Evolutionary conservation across 2,888 invertebrate genomes (phyloP), one percentile per base, ranked within the genome.

Genomic region (Amorpha juglandis): DNA sequence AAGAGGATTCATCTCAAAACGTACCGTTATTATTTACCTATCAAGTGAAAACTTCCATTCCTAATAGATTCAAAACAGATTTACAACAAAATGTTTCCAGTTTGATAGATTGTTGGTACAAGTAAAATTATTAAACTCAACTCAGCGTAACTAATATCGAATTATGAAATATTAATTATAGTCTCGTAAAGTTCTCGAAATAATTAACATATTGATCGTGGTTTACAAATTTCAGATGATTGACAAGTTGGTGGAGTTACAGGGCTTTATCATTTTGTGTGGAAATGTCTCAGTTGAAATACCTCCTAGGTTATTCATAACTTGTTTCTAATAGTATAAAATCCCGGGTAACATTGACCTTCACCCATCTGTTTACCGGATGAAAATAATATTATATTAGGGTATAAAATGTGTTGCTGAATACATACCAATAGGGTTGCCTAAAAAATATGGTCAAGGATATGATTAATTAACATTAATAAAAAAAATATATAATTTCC

Each of bases 81-180:
- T 58, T 35, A 53, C 53, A 53, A 42, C 42, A 58, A 38, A 52
- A 52, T 12, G 27, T 42, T 38, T n/a, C n/a, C 38, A 58, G 21
- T 58, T 58, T 42, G 55, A 55, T 55, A 21, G 4, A 52, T 58
- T 58, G 58, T 58, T 42, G 19, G 58, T 12, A 50, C 35, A 35
- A 19, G 42, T 42, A 52, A 52, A 50, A 21, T 50, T 12, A 58
- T 58, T 42, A 58, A 58, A 58, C 38, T 42, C 19, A 16, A 42
- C 58, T 58, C 58, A 58, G 58, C 42, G 58, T 16, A 19, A 19
- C 27, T 53, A 33, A 27, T 53, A 53, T 35, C 38, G 6, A 42
- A 58, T 58, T 58, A 58, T 58, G 38, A 58, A 42, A 58, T 58
- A 38, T 58, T 58, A 42, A 58, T 58, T 58, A 58, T 14, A 19